phyloP scores from a whole-genome alignment of 1,140 invertebrate species.

The Scylla paramamosain region DNA sequence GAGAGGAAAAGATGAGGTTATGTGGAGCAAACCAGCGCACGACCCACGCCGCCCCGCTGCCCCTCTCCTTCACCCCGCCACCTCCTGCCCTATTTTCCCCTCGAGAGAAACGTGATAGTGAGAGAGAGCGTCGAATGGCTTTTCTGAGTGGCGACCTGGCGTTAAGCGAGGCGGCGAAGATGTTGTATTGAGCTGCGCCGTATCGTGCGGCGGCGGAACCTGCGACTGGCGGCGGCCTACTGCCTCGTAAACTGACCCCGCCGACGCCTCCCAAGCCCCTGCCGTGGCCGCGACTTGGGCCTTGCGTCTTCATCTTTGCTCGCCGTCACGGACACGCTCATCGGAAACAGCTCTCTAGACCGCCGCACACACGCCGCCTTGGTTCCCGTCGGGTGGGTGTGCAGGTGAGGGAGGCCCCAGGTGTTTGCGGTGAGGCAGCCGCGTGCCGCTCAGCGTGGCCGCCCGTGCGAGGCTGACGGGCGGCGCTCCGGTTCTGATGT shows the following conservation, averaged over 20 bases:
- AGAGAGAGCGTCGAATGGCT: background rate
- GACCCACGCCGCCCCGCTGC: background rate
- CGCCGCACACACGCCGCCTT: background rate
- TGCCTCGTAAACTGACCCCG: slow-evolving; percentile 49
- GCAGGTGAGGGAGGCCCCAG: background rate
- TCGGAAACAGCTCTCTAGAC: background rate
- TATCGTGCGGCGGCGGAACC: slow-evolving; percentile 45
- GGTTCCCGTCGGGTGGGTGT: background rate
- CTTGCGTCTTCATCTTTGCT: too few species aligned
- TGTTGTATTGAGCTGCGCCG: slow-evolving; percentile 53
- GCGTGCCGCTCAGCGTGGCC: background rate
- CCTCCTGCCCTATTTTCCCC: background rate
- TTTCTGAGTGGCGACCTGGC: slow-evolving; percentile 40
- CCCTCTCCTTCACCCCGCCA: background rate
- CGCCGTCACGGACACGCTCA: too few species aligned
- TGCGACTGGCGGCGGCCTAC: slow-evolving; percentile 54
- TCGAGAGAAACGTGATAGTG: slow-evolving; percentile 1
- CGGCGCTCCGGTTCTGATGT: background rate
- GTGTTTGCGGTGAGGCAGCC: background rate
- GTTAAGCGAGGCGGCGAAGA: slow-evolving; percentile 37
- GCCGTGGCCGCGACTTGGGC: slow-evolving; percentile 19
- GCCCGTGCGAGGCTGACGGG: background rate
- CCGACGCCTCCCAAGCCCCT: slow-evolving; percentile 14
- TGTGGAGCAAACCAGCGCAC: background rate
- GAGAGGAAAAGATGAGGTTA: background rate